A percentile compares a stretch with the other conserved stretches of the same genome.
phyloP scores from a whole-genome alignment of 64 coral and sea anemone genomes.

The Porites lutea region DNA sequence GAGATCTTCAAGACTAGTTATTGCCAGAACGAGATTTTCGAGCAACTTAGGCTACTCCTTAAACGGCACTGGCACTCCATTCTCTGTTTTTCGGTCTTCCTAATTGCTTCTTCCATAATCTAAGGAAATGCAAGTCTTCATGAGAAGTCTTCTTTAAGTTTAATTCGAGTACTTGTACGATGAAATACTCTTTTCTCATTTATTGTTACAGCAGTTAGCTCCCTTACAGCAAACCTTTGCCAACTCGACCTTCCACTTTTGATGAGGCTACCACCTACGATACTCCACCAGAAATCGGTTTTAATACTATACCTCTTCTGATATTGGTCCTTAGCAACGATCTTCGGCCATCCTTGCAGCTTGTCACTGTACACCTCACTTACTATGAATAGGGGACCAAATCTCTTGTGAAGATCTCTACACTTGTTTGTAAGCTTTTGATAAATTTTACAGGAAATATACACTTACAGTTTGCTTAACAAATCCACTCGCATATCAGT shows the following conservation, averaged over 20 bases:
- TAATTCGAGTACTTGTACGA: not conserved
- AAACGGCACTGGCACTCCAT: not conserved
- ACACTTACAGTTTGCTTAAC: slow-evolving; percentile 4
- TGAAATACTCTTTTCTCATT: not conserved
- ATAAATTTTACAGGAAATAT: not conserved
- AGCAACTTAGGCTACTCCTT: not conserved
- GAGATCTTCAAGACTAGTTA: not conserved
- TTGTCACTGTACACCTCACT: slow-evolving; percentile 21
- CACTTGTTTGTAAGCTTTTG: not conserved
- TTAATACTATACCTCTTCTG: not conserved
- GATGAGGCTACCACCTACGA: not conserved
- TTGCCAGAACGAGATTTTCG: not conserved
- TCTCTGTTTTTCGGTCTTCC: not conserved
- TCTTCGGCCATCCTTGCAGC: not conserved
- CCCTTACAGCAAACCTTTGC: not conserved
- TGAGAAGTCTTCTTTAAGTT: not conserved
- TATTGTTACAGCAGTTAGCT: not conserved
- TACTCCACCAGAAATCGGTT: not conserved
- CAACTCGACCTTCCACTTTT: not conserved
- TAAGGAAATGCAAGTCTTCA: not conserved
- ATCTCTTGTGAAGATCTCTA: slow-evolving; percentile 19
- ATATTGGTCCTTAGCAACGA: too few relatives aligned
- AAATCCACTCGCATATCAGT: not conserved
- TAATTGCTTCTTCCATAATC: not conserved
- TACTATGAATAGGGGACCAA: slow-evolving; percentile 34